A percentile compares a stretch with the other conserved stretches of the same genome.
phyloP scores from a whole-genome alignment of 2,113 vertebrate species.

The Ptyas mucosa region DNA sequence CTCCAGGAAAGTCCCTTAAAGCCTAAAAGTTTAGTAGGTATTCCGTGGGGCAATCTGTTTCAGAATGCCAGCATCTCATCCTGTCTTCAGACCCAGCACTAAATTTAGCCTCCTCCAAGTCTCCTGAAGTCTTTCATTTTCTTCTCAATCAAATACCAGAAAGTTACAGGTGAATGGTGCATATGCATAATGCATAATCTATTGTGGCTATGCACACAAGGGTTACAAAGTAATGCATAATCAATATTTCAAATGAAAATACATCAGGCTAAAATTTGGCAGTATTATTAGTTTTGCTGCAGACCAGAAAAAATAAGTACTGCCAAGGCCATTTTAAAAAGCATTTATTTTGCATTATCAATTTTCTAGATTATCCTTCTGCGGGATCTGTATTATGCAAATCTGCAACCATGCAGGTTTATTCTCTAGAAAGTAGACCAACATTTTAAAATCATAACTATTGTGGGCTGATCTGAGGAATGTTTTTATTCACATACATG shows the following conservation, averaged over 20 bases:
- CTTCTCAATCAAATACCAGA: neutral
- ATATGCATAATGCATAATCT: neutral
- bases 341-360: neutral
- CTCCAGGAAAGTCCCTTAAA: neutral
- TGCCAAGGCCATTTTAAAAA: neutral
- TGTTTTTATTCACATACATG: conserved; percentile 2
- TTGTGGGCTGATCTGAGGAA: neutral
- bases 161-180: too few species aligned
- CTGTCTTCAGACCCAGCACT: neutral
- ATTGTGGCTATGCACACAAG: neutral
- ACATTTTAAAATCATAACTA: neutral
- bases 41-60: neutral
- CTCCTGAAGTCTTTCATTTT: neutral
- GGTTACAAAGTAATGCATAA: neutral
- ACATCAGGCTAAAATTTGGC: neutral
- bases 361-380: neutral
- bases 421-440: neutral
- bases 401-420: neutral
- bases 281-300: neutral
- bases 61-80: neutral
- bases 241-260: neutral
- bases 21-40: neutral
- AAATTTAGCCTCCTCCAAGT: neutral
- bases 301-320: neutral
- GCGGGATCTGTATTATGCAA: neutral